Base-by-base conservation (phyloP, 2,797 vertebrate genomes). In the Taeniopygia guttata region DNA sequence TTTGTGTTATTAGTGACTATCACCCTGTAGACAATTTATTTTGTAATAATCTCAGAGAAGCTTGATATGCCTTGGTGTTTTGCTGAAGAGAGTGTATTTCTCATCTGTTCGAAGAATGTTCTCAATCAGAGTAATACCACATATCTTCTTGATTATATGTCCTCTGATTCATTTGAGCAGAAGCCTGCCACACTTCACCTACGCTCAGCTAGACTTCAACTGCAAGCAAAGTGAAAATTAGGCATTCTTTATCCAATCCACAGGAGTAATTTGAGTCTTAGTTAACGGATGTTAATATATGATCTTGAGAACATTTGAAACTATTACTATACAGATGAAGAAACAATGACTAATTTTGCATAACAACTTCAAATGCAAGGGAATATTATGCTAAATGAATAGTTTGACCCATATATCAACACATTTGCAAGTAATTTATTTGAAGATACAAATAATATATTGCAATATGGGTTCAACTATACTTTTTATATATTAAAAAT, bases 291-390 rank as follows among this genome's bases (percentile, higher is more conserved):
- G 34, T 14, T 85, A 62, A 40, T 83, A 64, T 23, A 5, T 64
- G 58, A 81, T 51, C 93, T 90, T 36, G 60, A 85, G 75, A 81
- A 60, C 54, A 38, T 84, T 72, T 80, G 21, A 72, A 92, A 40
- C 10, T 64, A 27, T 67, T 72, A 43, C 4, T 34, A 15, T 66
- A 51, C 26, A 86, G 46, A 38, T 64, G 20, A 91, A 87, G 25
- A 87, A 84, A 89, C 59, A 70, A 80, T 72, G 21, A 74, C 12
- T 89, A 49, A 49, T 85, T 87, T 84, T 92, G 7, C 22, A 17
- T 72, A 78, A 74, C 4, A 40, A 6, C 40, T 86, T 84, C 36
- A 81, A 75, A 68, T 55, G 64, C 10, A 60, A 64, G 48, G 4
- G 3, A 58, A 51, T 29, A 48, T 7, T 46, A 40, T 51, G n/a